Evolutionary conservation across 2,113 vertebrate species (phyloP).

Genomic region (Acanthisitta chloris): DNA sequence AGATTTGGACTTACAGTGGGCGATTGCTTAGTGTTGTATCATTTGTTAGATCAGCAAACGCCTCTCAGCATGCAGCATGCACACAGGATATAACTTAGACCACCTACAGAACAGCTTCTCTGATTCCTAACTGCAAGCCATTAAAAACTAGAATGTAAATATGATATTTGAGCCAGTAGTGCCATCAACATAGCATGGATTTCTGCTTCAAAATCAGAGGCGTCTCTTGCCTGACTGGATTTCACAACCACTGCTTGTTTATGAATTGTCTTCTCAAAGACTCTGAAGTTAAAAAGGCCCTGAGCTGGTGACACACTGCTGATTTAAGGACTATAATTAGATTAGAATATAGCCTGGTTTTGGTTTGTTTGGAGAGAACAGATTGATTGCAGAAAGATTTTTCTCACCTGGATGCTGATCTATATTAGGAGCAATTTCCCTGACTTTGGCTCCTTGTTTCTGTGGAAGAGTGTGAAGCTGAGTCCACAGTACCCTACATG

Average conservation of each 20-base stretch:
- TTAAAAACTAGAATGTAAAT: constrained; percentile 59
- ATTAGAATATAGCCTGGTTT: background rate
- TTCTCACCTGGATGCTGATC: background rate
- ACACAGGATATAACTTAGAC: constrained; percentile 46
- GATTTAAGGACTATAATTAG: background rate
- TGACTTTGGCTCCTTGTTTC: background rate
- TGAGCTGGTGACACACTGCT: background rate
- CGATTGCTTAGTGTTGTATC: constrained; percentile 46
- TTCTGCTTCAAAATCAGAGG: constrained; percentile 19
- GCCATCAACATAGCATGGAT: background rate
- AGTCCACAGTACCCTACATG: background rate
- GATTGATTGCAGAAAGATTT: no score
- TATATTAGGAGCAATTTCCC: background rate
- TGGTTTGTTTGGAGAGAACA: background rate
- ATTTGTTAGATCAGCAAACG: constrained; percentile 57
- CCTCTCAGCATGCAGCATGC: background rate
- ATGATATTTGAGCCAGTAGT: constrained; percentile 32
- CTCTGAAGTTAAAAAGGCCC: background rate
- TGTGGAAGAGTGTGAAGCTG: background rate
- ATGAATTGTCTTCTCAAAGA: background rate
- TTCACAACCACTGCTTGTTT: constrained; percentile 9
- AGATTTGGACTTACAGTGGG: constrained; percentile 34
- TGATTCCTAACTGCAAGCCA: constrained; percentile 39
- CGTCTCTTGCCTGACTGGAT: constrained; percentile 32
- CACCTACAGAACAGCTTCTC: constrained; percentile 55